phyloP scores from a whole-genome alignment of 2,113 vertebrate genomes.

The Gallinago paraguaiae region DNA sequence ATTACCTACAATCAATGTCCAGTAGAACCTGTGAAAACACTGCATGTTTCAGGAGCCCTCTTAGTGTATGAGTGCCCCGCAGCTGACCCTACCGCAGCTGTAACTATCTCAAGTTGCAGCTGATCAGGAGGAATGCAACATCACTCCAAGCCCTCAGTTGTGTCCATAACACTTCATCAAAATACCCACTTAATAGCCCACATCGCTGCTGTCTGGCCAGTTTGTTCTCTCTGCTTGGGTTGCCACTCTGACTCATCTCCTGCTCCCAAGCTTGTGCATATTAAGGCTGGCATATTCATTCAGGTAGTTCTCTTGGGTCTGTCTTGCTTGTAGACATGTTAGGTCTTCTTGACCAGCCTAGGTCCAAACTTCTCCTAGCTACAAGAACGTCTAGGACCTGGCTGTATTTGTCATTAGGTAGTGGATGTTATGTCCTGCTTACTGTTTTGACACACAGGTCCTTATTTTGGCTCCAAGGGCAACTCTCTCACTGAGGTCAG shows the following conservation, averaged over 20 bases:
- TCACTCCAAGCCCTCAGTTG: background rate
- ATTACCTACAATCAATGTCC: background rate
- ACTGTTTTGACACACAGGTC: background rate
- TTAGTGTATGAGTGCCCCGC: background rate
- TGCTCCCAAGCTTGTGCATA: background rate
- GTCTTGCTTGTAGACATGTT: background rate
- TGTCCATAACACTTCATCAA: slow-evolving; percentile 12
- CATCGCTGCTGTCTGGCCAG: background rate
- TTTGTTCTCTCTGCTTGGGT: background rate
- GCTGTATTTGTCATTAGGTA: background rate
- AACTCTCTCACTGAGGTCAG: background rate
- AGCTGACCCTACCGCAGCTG: slow-evolving; percentile 10
- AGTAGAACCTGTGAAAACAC: background rate
- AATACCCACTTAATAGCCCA: background rate
- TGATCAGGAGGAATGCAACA: background rate
- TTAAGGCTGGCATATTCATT: background rate
- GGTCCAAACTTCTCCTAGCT: background rate
- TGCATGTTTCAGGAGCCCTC: background rate
- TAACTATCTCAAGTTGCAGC: background rate
- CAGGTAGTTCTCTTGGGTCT: background rate
- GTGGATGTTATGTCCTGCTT: background rate
- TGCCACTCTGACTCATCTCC: background rate
- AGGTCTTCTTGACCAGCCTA: background rate
- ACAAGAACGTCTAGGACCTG: background rate
- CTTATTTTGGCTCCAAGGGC: background rate